Conservation (phyloP, 2,113 vertebrate species). For the Elgaria multicarinata region DNA sequence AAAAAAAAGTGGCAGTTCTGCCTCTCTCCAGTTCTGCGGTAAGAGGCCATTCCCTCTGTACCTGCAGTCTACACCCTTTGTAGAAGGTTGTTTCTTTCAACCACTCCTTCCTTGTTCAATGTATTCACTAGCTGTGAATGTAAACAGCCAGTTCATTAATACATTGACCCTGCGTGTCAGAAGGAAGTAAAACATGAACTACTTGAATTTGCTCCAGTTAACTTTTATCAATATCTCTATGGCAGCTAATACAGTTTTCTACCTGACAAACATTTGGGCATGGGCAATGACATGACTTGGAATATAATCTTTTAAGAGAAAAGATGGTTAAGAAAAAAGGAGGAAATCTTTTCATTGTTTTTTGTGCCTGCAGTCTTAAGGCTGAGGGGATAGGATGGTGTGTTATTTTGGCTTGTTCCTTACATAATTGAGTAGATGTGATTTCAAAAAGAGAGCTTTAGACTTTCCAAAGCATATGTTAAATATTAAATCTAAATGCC, state of each 20-base stretch:
- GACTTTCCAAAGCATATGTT: background rate
- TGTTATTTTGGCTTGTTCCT: background rate
- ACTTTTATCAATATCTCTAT: slow-evolving; percentile 31
- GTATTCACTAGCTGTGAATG: background rate
- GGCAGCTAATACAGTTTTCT: slow-evolving; percentile 6
- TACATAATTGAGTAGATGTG: background rate
- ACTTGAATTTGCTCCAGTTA: background rate
- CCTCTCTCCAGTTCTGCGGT: background rate
- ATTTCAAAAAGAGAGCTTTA: background rate
- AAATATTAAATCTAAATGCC: background rate
- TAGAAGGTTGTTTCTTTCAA: background rate
- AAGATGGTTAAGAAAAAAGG: slow-evolving; percentile 5
- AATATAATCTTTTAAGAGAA: slow-evolving; percentile 32
- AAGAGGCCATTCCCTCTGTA: background rate
- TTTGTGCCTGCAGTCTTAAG: slow-evolving; percentile 13
- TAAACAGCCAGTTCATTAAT: background rate
- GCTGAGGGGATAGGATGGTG: background rate
- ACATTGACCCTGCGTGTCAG: background rate
- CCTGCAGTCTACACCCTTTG: background rate
- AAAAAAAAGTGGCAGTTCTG: background rate
- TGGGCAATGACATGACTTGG: slow-evolving; percentile 38
- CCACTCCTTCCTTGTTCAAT: background rate
- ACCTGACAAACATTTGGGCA: slow-evolving; percentile 44
- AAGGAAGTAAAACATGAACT: rapidly evolving
- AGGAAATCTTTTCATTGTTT: background rate